Conservation (phyloP, 2,113 vertebrate species). For the Jaculus jaculus region DNA sequence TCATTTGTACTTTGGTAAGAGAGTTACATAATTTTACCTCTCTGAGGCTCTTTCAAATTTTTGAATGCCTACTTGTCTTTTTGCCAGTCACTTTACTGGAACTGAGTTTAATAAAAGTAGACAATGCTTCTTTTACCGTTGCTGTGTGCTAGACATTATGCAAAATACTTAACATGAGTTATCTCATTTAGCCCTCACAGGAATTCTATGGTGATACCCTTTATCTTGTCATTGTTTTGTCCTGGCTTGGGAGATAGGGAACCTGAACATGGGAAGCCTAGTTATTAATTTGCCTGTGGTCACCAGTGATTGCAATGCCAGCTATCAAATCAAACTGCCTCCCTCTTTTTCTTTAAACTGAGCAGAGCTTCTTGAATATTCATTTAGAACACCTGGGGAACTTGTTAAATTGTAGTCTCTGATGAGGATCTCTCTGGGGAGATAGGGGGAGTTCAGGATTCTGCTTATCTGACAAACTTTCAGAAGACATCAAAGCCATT, state of each 20-base stretch:
- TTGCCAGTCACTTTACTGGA: constrained; percentile 38
- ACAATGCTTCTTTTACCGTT: constrained; percentile 11
- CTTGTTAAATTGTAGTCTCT: not conserved
- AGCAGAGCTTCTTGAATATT: not conserved
- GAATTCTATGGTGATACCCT: not conserved
- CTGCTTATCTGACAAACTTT: not conserved
- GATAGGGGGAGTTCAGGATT: not conserved
- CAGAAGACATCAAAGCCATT: not conserved
- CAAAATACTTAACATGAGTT: not conserved
- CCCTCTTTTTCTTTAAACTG: not conserved
- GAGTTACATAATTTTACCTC: constrained; percentile 14
- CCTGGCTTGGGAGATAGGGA: not conserved
- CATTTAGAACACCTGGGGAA: not conserved
- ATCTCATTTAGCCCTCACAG: not conserved
- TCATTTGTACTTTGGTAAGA: not conserved
- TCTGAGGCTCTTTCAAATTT: not conserved
- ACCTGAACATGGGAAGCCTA: not conserved
- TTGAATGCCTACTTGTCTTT: not conserved
- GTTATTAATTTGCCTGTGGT: not conserved
- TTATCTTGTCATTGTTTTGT: not conserved
- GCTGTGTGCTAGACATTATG: not conserved
- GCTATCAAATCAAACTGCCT: not conserved
- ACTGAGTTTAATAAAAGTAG: constrained; percentile 25
- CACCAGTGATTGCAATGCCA: not conserved
- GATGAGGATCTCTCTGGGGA: not conserved